A percentile compares a stretch with the other conserved stretches of the same genome.
These are phyloP conservation scores for Gymnosoma rotundatum DNA, from an alignment of 2,888 invertebrate genomes.

Conservation along the genomic window DNA sequence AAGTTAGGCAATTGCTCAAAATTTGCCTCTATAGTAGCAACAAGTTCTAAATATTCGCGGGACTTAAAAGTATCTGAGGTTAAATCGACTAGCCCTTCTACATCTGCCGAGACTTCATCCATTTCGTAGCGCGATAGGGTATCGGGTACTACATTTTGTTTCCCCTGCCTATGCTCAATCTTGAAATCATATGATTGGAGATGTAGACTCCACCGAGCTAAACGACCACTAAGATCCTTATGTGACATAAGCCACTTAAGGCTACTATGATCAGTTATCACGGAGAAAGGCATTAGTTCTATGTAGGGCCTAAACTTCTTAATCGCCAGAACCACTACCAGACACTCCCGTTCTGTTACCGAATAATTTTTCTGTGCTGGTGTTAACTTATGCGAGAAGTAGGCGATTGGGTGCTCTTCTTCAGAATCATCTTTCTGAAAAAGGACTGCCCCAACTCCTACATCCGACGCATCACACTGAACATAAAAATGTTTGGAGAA, in stretches of 20 bases:
- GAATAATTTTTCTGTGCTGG: background rate
- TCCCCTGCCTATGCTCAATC: background rate
- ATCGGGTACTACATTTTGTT: conserved; percentile 4
- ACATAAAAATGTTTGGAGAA: background rate
- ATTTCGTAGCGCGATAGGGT: conserved; percentile 5
- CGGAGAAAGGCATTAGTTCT: background rate
- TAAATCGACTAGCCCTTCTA: background rate
- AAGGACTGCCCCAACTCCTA: conserved; percentile 7
- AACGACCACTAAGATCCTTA: background rate
- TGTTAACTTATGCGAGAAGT: background rate
- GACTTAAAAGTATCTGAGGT: background rate
- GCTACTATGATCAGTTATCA: background rate
- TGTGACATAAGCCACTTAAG: conserved; percentile 1
- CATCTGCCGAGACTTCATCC: background rate
- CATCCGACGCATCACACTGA: conserved; percentile 12
- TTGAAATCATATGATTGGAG: background rate
- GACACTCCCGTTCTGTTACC: background rate
- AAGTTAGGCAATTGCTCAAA: background rate
- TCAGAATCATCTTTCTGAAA: conserved; percentile 11
- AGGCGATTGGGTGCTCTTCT: conserved; percentile 10
- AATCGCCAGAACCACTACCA: conserved; percentile 1
- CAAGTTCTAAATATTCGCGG: background rate
- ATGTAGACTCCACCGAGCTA: background rate
- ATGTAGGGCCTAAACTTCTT: conserved; percentile 3
- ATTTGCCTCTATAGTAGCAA: background rate